phyloP scores from a whole-genome alignment of 2,797 vertebrate species.

The Macroramphosus scolopax region DNA sequence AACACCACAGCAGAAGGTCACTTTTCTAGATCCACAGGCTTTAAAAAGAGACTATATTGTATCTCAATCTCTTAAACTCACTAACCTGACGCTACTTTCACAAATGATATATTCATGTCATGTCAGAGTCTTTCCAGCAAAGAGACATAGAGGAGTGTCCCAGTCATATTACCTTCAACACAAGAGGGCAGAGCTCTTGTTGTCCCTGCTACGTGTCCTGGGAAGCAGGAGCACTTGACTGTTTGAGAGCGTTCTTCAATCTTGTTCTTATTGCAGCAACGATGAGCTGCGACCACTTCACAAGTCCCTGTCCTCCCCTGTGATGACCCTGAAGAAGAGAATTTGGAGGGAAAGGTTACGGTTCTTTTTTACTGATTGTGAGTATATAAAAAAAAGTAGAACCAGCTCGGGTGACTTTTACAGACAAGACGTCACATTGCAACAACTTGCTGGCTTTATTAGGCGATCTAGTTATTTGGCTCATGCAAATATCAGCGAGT shows the following conservation, averaged over 20 bases:
- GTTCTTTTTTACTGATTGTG: background rate
- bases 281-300: slow-evolving; percentile 90
- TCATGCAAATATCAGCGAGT: background rate
- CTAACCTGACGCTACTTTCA: slow-evolving; percentile 15
- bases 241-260: slow-evolving; percentile 95
- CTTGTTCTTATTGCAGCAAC: slow-evolving; percentile 96
- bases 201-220: slow-evolving; percentile 94
- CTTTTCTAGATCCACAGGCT: slow-evolving; percentile 35
- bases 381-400: background rate
- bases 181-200: slow-evolving; percentile 90
- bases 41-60: slow-evolving; percentile 21
- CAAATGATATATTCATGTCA: slow-evolving; percentile 34
- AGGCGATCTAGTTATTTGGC: background rate
- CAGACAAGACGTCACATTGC: background rate
- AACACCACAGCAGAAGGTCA: slow-evolving; percentile 46
- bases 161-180: slow-evolving; percentile 83
- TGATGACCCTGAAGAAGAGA: slow-evolving; percentile 74
- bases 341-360: slow-evolving; percentile 15
- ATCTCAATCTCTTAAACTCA: slow-evolving; percentile 18
- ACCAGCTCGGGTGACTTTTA: too few relatives aligned
- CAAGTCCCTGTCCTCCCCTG: slow-evolving; percentile 91
- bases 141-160: slow-evolving; percentile 25
- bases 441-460: slow-evolving; percentile 4
- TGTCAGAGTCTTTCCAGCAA: slow-evolving; percentile 17
- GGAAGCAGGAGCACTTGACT: slow-evolving; percentile 95